These are phyloP conservation scores for Lycia hirtaria DNA, from an alignment of 2,888 invertebrate species.

Conservation along the genomic window DNA sequence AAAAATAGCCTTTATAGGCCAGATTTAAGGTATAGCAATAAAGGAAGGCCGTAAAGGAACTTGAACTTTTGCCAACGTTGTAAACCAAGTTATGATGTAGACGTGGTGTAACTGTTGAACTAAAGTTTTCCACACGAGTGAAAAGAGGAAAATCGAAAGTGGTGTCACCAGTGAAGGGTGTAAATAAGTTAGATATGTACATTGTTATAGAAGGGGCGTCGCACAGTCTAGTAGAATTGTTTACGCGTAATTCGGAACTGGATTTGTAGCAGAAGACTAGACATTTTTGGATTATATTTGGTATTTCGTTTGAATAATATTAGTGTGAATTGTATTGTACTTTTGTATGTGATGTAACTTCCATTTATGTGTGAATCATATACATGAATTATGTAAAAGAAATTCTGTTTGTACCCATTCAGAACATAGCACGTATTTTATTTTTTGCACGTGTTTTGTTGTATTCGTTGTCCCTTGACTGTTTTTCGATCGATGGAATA, in stretches of 20 bases:
- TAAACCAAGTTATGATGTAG: background rate
- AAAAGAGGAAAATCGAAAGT: background rate
- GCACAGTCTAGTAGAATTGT: slow-evolving; percentile 17
- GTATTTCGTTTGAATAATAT: background rate
- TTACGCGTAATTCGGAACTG: slow-evolving; percentile 5
- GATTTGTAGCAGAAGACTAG: background rate
- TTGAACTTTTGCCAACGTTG: slow-evolving; percentile 43
- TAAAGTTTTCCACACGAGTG: background rate
- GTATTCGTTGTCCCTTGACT: too few species aligned
- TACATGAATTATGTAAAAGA: too few species aligned
- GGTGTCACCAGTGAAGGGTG: background rate
- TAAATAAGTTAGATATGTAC: background rate
- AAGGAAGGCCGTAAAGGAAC: slow-evolving; percentile 11
- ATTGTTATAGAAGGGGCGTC: slow-evolving; percentile 26
- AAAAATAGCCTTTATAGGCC: slow-evolving; percentile 8
- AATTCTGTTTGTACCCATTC: too few species aligned
- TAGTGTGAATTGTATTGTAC: too few species aligned
- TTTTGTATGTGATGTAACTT: too few species aligned
- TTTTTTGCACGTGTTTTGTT: too few species aligned
- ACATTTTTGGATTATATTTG: background rate
- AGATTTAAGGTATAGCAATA: slow-evolving; percentile 11
- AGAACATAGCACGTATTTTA: too few species aligned
- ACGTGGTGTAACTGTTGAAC: background rate
- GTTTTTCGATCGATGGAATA: too few species aligned
- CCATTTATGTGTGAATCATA: too few species aligned